Percentiles rank a stretch among this genome's conserved stretches.
These are phyloP conservation scores for Macrocentrus cingulum DNA, from an alignment of 1,140 invertebrate species.

Conservation along the genomic window DNA sequence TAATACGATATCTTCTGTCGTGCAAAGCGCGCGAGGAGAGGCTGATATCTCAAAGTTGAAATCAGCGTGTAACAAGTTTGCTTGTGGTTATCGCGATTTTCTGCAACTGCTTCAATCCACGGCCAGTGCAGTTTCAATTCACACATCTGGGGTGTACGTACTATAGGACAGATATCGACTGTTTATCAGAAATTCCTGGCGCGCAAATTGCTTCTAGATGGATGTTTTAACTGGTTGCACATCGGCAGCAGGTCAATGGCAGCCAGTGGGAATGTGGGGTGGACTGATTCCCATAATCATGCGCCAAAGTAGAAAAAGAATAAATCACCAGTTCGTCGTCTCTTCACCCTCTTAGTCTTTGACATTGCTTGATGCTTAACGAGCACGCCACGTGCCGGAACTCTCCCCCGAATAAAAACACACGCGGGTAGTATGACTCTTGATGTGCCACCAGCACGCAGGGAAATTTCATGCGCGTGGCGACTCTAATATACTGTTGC, in stretches of 20 bases:
- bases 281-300: constrained; percentile 1
- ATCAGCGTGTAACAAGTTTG: not conserved
- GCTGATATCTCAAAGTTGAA: not conserved
- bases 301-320: not conserved
- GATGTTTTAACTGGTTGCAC: too few relatives aligned
- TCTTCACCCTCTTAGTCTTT: not conserved
- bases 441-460: not conserved
- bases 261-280: not conserved
- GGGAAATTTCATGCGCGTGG: too few relatives aligned
- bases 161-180: too few relatives aligned
- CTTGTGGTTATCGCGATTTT: not conserved
- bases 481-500: too few relatives aligned
- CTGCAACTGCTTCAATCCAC: too few relatives aligned
- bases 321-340: not conserved
- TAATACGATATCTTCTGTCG: not conserved
- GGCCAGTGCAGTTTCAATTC: too few relatives aligned
- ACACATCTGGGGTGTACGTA: too few relatives aligned
- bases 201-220: too few relatives aligned
- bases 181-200: too few relatives aligned
- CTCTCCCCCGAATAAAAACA: not conserved
- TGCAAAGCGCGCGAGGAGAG: not conserved
- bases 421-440: not conserved
- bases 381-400: not conserved
- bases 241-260: too few relatives aligned
- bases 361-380: not conserved